phyloP scores from a whole-genome alignment of 2,113 vertebrate genomes.

The Semicossyphus pulcher region DNA sequence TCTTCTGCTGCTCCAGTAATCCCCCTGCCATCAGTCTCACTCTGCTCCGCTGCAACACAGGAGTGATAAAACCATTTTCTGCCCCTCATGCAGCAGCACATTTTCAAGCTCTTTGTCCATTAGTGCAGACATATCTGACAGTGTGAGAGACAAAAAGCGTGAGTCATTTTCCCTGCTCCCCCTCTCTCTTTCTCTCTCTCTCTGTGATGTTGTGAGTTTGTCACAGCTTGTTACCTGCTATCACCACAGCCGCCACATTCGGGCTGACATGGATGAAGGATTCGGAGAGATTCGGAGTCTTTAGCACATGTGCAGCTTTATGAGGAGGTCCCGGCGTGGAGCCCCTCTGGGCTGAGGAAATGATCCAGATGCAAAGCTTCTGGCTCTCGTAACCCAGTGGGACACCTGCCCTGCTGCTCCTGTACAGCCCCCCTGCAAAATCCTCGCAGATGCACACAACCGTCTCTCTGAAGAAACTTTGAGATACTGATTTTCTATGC shows the following conservation, averaged over 20 bases:
- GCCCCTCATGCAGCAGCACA: constrained; percentile 24
- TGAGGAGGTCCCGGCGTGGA: constrained; percentile 56
- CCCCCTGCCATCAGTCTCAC: constrained; percentile 36
- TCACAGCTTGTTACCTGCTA: constrained; percentile 65
- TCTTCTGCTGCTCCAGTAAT: constrained; percentile 47
- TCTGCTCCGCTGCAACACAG: constrained; percentile 13
- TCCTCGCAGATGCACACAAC: constrained; percentile 5
- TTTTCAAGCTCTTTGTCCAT: constrained; percentile 35
- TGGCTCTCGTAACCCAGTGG: constrained; percentile 76
- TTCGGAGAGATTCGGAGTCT: constrained; percentile 51
- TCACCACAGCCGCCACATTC: constrained; percentile 27
- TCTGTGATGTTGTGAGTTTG: constrained; percentile 51
- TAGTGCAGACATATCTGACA: constrained; percentile 39
- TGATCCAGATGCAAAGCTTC: constrained; percentile 76
- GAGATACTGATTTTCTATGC: constrained; percentile 10
- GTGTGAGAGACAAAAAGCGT: constrained; percentile 61
- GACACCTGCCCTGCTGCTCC: constrained; percentile 69
- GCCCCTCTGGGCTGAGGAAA: constrained; percentile 73
- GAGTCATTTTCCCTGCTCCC: constrained; percentile 40
- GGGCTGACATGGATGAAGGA: constrained; percentile 32
- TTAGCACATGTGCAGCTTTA: constrained; percentile 74
- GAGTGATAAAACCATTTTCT: constrained; percentile 41
- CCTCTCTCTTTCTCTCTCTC: no score
- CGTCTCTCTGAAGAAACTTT: constrained; percentile 19
- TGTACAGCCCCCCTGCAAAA: constrained; percentile 57